Conservation (phyloP, 1,140 invertebrate species). For the Plutomurus gul region DNA sequence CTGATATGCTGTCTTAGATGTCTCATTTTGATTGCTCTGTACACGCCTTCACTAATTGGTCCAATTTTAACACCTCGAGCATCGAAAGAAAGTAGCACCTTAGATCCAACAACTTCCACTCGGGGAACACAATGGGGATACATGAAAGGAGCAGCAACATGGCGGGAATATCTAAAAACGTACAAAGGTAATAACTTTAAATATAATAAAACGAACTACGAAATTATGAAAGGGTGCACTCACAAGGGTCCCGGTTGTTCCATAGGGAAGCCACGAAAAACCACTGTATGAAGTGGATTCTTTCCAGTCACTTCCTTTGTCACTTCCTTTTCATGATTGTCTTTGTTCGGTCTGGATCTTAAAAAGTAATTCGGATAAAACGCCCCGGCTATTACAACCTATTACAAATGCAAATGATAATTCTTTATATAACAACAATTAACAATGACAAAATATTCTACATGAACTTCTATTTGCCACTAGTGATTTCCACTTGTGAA, state of each 20-base stretch:
- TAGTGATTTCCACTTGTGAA: too few relatives aligned
- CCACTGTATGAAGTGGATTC: constrained; percentile 77
- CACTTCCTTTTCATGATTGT: constrained; percentile 66
- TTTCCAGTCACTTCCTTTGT: constrained; percentile 68
- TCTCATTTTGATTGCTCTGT: constrained; percentile 76
- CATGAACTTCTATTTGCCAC: too few relatives aligned
- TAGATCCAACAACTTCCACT: constrained; percentile 36
- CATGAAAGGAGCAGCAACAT: constrained; percentile 24
- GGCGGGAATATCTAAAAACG: constrained; percentile 36
- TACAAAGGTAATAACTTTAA: neutral
- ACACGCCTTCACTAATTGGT: constrained; percentile 62
- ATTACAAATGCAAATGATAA: constrained; percentile 41
- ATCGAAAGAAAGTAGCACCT: constrained; percentile 45
- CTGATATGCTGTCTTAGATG: constrained; percentile 58
- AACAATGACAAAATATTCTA: too few relatives aligned
- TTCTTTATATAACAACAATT: neutral
- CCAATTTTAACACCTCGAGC: constrained; percentile 42
- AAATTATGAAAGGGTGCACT: too few relatives aligned
- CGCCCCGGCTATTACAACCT: constrained; percentile 75
- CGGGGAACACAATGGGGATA: constrained; percentile 34
- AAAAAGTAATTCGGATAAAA: constrained; percentile 93
- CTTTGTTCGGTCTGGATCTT: constrained; percentile 58
- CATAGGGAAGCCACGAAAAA: constrained; percentile 69
- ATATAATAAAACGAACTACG: neutral
- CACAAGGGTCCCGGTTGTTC: constrained; percentile 76